These are phyloP conservation scores for Ophthalmotilapia sp. DNA, from an alignment of 2,113 vertebrate genomes.

Conservation along the genomic window DNA sequence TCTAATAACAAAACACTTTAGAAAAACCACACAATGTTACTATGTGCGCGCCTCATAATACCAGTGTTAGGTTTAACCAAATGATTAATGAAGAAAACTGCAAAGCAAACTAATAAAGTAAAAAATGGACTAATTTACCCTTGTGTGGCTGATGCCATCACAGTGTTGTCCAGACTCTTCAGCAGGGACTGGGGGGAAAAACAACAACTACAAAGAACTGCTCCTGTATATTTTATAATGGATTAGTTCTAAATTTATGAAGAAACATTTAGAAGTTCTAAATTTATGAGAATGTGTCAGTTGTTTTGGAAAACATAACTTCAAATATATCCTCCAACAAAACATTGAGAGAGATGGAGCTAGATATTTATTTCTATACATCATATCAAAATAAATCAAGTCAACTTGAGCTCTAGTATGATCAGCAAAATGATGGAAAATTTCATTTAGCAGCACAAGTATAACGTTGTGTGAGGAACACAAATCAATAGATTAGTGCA, in stretches of 20 bases:
- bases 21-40: too few relatives aligned
- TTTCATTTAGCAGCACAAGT: neutral
- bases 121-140: too few relatives aligned
- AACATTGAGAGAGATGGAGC: neutral
- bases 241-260: neutral
- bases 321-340: neutral
- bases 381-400: neutral
- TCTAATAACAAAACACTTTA: too few relatives aligned
- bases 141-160: too few relatives aligned
- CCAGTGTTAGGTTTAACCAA: too few relatives aligned
- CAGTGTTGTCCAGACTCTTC: neutral
- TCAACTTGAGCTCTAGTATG: neutral
- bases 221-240: neutral
- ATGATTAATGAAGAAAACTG: too few relatives aligned
- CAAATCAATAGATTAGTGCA: neutral
- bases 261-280: accelerated
- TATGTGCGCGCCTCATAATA: too few relatives aligned
- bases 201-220: neutral
- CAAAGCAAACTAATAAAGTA: too few relatives aligned
- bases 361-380: neutral
- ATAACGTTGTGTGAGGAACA: neutral
- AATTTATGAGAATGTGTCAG: neutral
- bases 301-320: neutral
- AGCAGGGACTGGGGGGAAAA: neutral
- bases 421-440: neutral